These are phyloP conservation scores for Netelia melanura DNA, from an alignment of 2,888 invertebrate species.

Conservation along the genomic window DNA sequence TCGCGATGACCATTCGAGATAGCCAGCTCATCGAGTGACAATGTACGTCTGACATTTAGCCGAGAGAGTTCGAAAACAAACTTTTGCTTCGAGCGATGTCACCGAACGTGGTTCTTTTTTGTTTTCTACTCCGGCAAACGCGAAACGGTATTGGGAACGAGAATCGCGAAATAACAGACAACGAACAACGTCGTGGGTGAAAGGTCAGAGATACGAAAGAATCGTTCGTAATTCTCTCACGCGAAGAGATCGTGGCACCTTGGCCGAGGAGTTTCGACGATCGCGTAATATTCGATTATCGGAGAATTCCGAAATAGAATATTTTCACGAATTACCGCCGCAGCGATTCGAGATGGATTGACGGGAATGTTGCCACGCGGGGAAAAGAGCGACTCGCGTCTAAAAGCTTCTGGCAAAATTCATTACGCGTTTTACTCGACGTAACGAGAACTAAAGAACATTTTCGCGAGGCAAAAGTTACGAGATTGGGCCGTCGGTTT, in stretches of 20 bases:
- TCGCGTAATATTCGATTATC: constrained; percentile 40
- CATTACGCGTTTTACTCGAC: constrained; percentile 18
- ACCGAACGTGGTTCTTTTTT: constrained; percentile 4
- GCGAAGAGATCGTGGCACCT: background rate
- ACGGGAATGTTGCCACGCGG: constrained; percentile 41
- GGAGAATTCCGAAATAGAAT: constrained; percentile 51
- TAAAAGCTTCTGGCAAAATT: constrained; percentile 69
- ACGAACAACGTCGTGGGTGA: constrained; percentile 19
- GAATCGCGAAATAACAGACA: background rate
- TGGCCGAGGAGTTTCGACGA: constrained; percentile 2
- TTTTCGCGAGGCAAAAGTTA: constrained; percentile 19
- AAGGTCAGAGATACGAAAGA: constrained; percentile 47
- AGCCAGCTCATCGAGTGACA: constrained; percentile 34
- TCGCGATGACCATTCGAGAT: background rate
- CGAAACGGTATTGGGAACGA: too few relatives aligned
- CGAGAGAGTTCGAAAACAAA: background rate
- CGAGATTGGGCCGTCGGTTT: constrained; percentile 74
- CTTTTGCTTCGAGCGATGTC: background rate
- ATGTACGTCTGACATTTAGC: constrained; percentile 12
- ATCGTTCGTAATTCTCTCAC: constrained; percentile 17
- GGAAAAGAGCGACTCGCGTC: constrained; percentile 4
- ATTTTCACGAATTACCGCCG: constrained; percentile 20
- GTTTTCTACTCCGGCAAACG: constrained; percentile 15
- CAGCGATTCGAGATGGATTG: constrained; percentile 45
- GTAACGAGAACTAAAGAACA: constrained; percentile 15